Evolutionary conservation across 2,113 vertebrate genomes (phyloP), one percentile per base, ranked within the genome.

Genomic region (Corythoichthys haematopterus): DNA sequence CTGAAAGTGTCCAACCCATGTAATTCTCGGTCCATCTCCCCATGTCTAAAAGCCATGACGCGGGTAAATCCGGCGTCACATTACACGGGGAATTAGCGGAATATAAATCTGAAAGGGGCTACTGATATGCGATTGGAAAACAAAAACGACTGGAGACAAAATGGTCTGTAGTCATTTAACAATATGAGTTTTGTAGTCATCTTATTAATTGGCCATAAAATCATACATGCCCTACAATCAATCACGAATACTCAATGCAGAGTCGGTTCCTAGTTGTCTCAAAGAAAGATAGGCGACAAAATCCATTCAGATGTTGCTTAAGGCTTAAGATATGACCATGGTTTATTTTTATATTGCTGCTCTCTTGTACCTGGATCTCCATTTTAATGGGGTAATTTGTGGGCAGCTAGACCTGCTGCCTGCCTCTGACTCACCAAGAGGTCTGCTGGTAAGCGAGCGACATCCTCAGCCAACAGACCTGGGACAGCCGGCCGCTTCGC

Each of bases 371-470:
- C 85, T 88, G 83, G 85, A 89, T 90, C 88, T 90, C 83, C 84
- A 88, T 91, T 87, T 88, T 87, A 89, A 91, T 84, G 75, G 79
- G 69, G 76, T 90, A 84, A 91, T 91, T 90, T 88, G 65, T 46
- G 68, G 64, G 59, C 67, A 71, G 72, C 70, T 74, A 62, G 51
- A 62, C 69, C 3, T 28, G 64, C 6, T 2, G 68, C 66, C 63
- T 60, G 45, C 4, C 16, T 59, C 46, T 13, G 65, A 64, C 73
- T 75, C 56, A 57, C 74, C 78, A 75, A 70, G 72, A 69, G 66
- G 57, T 55, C 69, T 50, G 48, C 36, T 61, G 65, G 71, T 80
- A 83, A 84, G 71, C 65, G 60, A 61, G 43, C 65, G 50, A 64
- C 72, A 77, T 71, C 58, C 64, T 73, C 66, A 67, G 65, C 74